phyloP scores from a whole-genome alignment of 1,140 invertebrate species.

The Pogonus chalceus region DNA sequence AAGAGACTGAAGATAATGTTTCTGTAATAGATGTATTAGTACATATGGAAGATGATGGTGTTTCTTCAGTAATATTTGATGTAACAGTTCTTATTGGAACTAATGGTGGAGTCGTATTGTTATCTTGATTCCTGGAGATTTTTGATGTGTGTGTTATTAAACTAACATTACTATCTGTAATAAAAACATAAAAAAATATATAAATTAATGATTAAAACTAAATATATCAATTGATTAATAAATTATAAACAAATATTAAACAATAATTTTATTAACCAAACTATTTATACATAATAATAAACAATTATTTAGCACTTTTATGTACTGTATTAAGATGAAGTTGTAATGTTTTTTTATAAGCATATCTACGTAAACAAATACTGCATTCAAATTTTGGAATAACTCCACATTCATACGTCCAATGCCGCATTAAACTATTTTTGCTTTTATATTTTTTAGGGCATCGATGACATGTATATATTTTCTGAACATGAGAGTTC shows the following conservation, averaged over 20 bases:
- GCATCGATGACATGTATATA: constrained; percentile 10
- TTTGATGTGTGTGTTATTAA: too few species aligned
- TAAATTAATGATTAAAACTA: neutral
- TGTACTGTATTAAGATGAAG: neutral
- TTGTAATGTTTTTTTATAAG: neutral
- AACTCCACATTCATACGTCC: neutral
- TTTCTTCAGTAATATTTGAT: too few species aligned
- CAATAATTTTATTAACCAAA: too few species aligned
- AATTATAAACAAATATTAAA: too few species aligned
- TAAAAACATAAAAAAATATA: neutral
- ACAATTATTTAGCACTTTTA: too few species aligned
- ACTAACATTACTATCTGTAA: neutral
- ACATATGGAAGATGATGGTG: too few species aligned
- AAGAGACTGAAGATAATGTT: too few species aligned
- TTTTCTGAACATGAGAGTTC: constrained; percentile 18
- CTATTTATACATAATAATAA: too few species aligned
- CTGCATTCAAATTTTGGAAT: neutral
- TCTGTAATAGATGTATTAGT: too few species aligned
- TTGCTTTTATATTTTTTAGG: neutral
- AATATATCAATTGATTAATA: neutral
- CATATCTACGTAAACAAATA: neutral
- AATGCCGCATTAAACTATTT: neutral
- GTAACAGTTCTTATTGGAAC: too few species aligned
- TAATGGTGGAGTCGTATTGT: too few species aligned
- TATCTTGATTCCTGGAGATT: too few species aligned